Conservation (phyloP, 2,888 invertebrate species). For the Cheilosia pagana region DNA sequence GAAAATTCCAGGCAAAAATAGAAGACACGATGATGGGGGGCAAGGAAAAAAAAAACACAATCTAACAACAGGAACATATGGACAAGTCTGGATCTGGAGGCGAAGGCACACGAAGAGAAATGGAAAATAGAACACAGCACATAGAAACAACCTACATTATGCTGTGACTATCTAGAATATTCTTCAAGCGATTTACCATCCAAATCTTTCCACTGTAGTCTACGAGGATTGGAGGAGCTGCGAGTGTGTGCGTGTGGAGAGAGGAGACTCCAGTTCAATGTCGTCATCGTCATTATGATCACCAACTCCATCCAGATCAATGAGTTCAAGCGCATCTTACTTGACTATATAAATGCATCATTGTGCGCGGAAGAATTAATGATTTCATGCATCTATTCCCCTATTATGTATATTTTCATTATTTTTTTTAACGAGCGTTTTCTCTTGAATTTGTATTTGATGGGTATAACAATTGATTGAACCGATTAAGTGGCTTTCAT, state of each 20-base stretch:
- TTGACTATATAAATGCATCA: constrained; percentile 20
- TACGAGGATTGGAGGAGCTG: background rate
- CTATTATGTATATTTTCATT: background rate
- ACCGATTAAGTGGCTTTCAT: constrained; percentile 52
- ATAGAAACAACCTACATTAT: constrained; percentile 64
- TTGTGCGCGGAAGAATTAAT: constrained; percentile 6
- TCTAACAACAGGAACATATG: constrained; percentile 56
- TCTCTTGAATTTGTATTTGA: constrained; percentile 30
- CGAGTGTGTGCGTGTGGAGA: background rate
- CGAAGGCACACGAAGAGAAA: constrained; percentile 34
- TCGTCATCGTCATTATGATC: constrained; percentile 56
- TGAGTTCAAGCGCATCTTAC: constrained; percentile 45
- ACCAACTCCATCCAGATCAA: constrained; percentile 53
- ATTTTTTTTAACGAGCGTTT: constrained; percentile 16
- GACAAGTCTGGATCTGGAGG: constrained; percentile 34
- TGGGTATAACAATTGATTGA: constrained; percentile 59
- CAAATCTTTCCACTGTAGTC: background rate
- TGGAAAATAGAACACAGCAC: constrained; percentile 69
- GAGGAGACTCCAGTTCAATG: constrained; percentile 58
- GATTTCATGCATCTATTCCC: constrained; percentile 25
- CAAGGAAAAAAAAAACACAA: background rate
- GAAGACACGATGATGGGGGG: constrained; percentile 12
- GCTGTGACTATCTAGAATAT: constrained; percentile 4
- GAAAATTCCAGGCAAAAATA: constrained; percentile 73
- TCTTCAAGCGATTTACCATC: constrained; percentile 57